A percentile compares a stretch with the other conserved stretches of the same genome.
phyloP scores from a whole-genome alignment of 1,140 invertebrate genomes.

The Trypoxylus dichotomus region DNA sequence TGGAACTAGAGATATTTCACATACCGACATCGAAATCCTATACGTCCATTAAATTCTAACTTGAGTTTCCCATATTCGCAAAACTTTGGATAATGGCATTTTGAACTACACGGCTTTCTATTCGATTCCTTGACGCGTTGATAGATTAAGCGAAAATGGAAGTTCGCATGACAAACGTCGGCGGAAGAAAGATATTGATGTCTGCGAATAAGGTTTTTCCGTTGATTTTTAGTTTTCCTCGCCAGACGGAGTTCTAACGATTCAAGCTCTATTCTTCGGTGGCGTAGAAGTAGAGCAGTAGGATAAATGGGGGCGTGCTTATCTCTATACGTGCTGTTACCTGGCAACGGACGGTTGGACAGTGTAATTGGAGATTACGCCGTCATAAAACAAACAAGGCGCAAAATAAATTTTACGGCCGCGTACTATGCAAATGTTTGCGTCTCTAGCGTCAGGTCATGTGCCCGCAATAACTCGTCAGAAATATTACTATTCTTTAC shows the following conservation, averaged over 20 bases:
- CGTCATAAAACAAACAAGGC: background rate
- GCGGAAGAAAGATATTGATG: background rate
- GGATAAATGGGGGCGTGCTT: background rate
- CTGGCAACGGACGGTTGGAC: background rate
- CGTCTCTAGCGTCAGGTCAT: no score
- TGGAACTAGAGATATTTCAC: no score
- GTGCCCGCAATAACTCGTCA: no score
- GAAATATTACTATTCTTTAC: no score
- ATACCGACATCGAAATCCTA: no score
- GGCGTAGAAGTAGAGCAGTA: background rate
- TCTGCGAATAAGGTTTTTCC: background rate
- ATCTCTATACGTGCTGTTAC: background rate
- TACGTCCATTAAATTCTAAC: no score
- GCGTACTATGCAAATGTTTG: no score
- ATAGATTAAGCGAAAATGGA: background rate
- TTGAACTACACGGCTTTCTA: no score
- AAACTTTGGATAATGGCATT: no score
- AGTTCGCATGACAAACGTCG: background rate
- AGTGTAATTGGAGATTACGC: background rate
- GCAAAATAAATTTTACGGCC: no score
- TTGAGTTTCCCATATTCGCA: no score
- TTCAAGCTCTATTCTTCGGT: background rate
- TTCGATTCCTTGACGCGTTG: background rate
- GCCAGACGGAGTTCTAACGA: background rate
- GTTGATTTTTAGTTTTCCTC: background rate